Evolutionary conservation across 53 echinoderm and acorn worm species (phyloP).

Genomic region (Crossaster papposus): DNA sequence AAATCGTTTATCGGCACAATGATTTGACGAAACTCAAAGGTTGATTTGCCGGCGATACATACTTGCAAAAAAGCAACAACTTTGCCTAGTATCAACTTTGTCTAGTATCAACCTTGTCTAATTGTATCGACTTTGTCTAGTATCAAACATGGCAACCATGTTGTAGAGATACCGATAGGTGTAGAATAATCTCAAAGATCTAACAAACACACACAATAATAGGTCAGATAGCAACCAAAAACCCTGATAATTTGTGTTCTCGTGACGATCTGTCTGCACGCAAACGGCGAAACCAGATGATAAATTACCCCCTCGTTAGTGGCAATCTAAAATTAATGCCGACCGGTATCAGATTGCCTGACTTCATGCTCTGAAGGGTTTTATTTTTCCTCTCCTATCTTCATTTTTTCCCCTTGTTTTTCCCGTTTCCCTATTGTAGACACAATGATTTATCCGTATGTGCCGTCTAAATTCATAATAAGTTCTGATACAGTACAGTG

Average conservation of each 20-base stretch:
- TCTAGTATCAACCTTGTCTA: no score
- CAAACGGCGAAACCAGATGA: constrained; percentile 35
- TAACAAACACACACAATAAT: neutral
- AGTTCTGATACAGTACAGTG: neutral
- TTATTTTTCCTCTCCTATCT: neutral
- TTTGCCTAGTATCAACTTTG: neutral
- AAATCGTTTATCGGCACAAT: neutral
- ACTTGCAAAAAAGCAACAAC: constrained; percentile 34
- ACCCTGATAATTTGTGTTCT: neutral
- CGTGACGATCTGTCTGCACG: constrained; percentile 7
- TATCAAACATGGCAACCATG: neutral
- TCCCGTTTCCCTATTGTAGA: neutral
- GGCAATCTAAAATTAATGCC: constrained; percentile 24
- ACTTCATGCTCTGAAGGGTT: neutral
- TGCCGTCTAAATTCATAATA: neutral
- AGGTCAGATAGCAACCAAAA: constrained; percentile 22
- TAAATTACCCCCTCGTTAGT: constrained; percentile 36
- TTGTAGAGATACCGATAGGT: neutral
- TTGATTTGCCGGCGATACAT: neutral
- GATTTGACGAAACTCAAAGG: neutral
- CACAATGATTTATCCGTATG: constrained; percentile 24
- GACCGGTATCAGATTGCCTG: constrained; percentile 23
- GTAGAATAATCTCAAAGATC: constrained; percentile 1
- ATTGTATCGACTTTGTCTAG: constrained; percentile 17
- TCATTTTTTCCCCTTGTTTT: neutral